Evolutionary conservation across 2,888 invertebrate species (phyloP), one percentile per base, ranked within the genome.

Genomic region (Melanotus villosus): DNA sequence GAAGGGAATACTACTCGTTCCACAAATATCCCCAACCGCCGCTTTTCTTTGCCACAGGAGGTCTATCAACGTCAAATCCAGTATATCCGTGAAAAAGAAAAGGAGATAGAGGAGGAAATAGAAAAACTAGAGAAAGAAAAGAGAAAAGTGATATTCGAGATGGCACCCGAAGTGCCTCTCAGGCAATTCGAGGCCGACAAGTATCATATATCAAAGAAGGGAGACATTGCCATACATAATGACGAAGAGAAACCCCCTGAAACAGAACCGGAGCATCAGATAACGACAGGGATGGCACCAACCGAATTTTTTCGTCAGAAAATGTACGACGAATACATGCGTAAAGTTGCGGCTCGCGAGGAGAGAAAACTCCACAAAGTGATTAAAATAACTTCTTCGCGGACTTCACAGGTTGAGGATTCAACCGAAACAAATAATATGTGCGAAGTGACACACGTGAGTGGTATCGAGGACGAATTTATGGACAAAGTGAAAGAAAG

Each of bases 241-340:
- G 58, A 70, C 47, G 58, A 63, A 41, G 70, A 68, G 26, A 74
- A 79, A 38, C 68, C 72, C 10, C 52, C 18, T 19, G 62, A 56
- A 45, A 56, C 41, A n/a, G 66, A 60, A 36, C 18, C 38, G 2
- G 74, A 43, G 75, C 83, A 66, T 85, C 67, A 58, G 32, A 65
- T 34, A 26, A 78, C 81, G 1, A 77, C 81, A 80, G 80, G 80
- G 0, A 80, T 90, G 38, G 88, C 87, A 7, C 89, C 90, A 6
- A 91, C 91, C 52, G 92, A 94, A 82, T 86, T 89, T 41, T 90
- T 93, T 76, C 89, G 94, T 5, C 91, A 92, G 74, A 90, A 91
- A 84, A 95, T 95, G 94, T 95, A 93, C 84, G 89, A 92, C 76
- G 95, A 95, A 82, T 95, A 94, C 85, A 89, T 94, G 80, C 87